Conservation (phyloP, 2,113 vertebrate species). For the Cepphus grylle region DNA sequence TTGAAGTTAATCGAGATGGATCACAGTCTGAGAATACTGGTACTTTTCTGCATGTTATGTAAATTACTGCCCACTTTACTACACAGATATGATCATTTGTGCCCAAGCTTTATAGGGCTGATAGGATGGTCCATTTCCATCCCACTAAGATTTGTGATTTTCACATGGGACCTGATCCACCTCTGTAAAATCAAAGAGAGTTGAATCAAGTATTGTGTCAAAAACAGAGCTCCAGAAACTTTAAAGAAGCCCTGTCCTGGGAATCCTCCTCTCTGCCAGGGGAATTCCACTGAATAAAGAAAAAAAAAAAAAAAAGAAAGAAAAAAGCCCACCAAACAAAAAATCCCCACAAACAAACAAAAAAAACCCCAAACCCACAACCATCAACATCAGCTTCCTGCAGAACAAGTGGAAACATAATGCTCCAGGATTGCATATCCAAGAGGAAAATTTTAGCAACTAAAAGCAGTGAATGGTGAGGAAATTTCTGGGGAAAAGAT, state of each 20-base stretch:
- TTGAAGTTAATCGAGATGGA: background rate
- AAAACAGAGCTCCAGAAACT: background rate
- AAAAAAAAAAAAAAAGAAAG: background rate
- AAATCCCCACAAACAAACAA: background rate
- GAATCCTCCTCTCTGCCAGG: background rate
- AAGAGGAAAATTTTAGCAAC: background rate
- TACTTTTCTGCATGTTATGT: background rate
- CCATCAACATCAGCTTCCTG: background rate
- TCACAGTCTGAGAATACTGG: background rate
- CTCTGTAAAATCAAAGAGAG: background rate
- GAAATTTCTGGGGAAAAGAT: background rate
- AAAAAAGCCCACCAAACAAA: background rate
- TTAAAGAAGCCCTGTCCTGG: background rate
- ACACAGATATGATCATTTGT: background rate
- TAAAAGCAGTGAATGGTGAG: background rate
- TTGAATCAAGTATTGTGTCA: background rate
- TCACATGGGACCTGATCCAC: background rate
- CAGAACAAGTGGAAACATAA: background rate
- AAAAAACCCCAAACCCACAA: background rate
- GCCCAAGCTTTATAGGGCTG: background rate
- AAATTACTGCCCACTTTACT: background rate
- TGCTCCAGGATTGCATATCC: background rate
- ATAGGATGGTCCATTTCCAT: background rate
- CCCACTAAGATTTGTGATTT: background rate
- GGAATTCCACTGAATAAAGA: background rate